Percentiles rank a stretch among this genome's conserved stretches.
phyloP scores from a whole-genome alignment of 2,888 invertebrate species.

The Unio pictorum region DNA sequence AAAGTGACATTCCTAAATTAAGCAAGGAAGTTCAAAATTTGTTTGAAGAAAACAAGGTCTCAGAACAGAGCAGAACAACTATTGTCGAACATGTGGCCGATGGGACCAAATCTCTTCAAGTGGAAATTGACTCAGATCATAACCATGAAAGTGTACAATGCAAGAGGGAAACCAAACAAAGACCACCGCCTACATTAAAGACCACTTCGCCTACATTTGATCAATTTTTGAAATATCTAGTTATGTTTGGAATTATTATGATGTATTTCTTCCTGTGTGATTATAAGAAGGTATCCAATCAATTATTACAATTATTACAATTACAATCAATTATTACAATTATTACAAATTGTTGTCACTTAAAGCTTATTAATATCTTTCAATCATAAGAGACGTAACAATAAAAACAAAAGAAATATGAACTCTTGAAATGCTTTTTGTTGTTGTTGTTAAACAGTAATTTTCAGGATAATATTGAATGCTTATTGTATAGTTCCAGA shows the following conservation, averaged over 20 bases:
- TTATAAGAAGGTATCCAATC: constrained; percentile 50
- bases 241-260: constrained; percentile 47
- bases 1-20: too few relatives aligned
- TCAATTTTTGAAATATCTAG: constrained; percentile 30
- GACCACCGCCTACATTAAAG: neutral
- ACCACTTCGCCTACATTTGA: constrained; percentile 31
- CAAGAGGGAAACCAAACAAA: too few relatives aligned
- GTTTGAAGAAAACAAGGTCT: neutral
- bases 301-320: neutral
- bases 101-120: too few relatives aligned
- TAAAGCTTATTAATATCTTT: neutral
- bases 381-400: neutral
- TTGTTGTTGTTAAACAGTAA: too few relatives aligned
- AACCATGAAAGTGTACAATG: neutral
- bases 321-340: too few relatives aligned
- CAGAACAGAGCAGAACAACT: neutral
- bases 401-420: too few relatives aligned
- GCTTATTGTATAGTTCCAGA: too few relatives aligned
- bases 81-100: constrained; percentile 1
- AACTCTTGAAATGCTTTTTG: too few relatives aligned
- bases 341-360: too few relatives aligned
- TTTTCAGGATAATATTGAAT: too few relatives aligned
- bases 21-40: too few relatives aligned
- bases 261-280: constrained; percentile 52
- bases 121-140: neutral